Evolutionary conservation across 2,888 invertebrate species (phyloP).

Genomic region (Hypomecis atomaria): DNA sequence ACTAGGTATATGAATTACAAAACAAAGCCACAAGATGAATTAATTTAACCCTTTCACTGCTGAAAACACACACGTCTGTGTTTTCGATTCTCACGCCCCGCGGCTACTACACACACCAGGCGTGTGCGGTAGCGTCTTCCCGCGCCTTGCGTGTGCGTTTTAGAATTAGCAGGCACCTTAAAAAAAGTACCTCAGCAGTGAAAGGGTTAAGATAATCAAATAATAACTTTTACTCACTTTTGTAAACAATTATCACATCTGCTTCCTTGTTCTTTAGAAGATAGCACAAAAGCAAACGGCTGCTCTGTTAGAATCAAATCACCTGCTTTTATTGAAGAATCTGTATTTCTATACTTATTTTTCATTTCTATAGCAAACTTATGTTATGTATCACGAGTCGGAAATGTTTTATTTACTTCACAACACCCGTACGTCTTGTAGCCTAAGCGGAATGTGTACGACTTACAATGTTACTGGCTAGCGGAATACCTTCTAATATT

Average conservation of each 20-base stretch:
- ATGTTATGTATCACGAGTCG: constrained; percentile 30
- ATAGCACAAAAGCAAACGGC: constrained; percentile 90
- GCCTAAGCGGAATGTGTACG: constrained; percentile 64
- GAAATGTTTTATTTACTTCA: constrained; percentile 31
- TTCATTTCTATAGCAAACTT: constrained; percentile 60
- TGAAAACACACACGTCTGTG: too few relatives aligned
- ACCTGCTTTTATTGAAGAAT: constrained; percentile 84
- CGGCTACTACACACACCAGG: too few relatives aligned
- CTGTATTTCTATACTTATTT: constrained; percentile 70
- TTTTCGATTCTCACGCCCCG: too few relatives aligned
- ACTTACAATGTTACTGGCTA: constrained; percentile 55
- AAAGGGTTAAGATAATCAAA: too few relatives aligned
- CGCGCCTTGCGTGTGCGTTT: too few relatives aligned
- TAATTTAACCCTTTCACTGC: too few relatives aligned
- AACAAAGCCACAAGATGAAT: background rate
- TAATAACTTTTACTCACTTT: constrained; percentile 80
- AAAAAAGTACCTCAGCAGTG: too few relatives aligned
- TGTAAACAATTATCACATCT: constrained; percentile 91
- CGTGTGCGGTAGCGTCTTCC: too few relatives aligned
- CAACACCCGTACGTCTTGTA: constrained; percentile 40
- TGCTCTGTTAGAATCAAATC: constrained; percentile 88
- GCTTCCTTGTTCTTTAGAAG: constrained; percentile 87
- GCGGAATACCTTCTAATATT: constrained; percentile 66
- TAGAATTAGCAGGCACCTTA: too few relatives aligned
- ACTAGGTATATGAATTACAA: too few relatives aligned